These are phyloP conservation scores for Numida meleagris DNA, from an alignment of 2,113 vertebrate species.

Conservation along the genomic window DNA sequence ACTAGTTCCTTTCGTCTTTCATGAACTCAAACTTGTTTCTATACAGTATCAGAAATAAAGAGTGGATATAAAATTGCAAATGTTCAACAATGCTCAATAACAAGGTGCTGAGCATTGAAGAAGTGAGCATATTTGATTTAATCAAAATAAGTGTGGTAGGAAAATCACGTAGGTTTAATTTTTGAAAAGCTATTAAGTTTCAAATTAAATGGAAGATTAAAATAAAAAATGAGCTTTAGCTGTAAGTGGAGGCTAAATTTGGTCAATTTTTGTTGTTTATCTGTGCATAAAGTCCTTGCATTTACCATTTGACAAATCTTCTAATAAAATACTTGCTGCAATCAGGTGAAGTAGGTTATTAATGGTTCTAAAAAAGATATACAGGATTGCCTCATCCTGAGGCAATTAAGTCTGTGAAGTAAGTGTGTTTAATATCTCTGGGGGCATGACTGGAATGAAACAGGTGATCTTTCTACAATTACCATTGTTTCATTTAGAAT, in stretches of 20 bases:
- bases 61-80: conserved; percentile 15
- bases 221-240: conserved; percentile 73
- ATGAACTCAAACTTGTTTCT: neutral
- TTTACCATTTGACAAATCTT: conserved; percentile 81
- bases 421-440: conserved; percentile 78
- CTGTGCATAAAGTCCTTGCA: conserved; percentile 79
- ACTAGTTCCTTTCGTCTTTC: neutral
- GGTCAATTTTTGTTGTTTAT: conserved; percentile 82
- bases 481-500: conserved; percentile 70
- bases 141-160: conserved; percentile 75
- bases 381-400: conserved; percentile 83
- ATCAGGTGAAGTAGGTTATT: conserved; percentile 87
- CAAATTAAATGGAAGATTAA: conserved; percentile 80
- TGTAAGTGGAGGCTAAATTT: conserved; percentile 79
- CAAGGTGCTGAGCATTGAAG: conserved; percentile 44
- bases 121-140: conserved; percentile 64
- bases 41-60: neutral
- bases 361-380: conserved; percentile 84
- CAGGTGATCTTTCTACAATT: conserved; percentile 77
- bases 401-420: conserved; percentile 79
- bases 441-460: conserved; percentile 75
- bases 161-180: conserved; percentile 75
- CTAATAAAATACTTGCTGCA: conserved; percentile 77
- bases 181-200: conserved; percentile 79
- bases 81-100: conserved; percentile 43